Evolutionary conservation across 2,888 invertebrate genomes (phyloP), one percentile per base, ranked within the genome.

Genomic region (Drosophila antonietae): DNA sequence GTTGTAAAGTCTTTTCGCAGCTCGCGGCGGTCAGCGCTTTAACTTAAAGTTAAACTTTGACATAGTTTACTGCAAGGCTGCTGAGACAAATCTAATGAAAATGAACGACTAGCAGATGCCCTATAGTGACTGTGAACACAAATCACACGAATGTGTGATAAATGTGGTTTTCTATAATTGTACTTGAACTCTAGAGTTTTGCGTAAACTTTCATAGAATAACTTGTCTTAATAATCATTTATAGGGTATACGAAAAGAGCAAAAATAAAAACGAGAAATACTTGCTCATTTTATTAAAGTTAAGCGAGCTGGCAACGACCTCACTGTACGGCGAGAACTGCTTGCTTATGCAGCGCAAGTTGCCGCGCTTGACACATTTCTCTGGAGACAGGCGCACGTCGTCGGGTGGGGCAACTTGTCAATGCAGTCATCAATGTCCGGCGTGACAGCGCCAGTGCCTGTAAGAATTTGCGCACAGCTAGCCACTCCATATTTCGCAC

Each of bases 341-440:
- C 69, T 86, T 86, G 85, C 70, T 89, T 87, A 86, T 86, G 86
- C 86, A 87, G 73, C 88, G 79, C 89, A 82, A 87, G 89, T 84
- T 82, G 73, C 74, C 80, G 79, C 81, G 84, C 81, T 83, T 84
- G 84, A 84, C 84, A 84, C 88, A 84, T 86, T 84, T 86, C 84
- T 88, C 88, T 56, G 60, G 87, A 75, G 82, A 78, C 81, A 66
- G 70, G 33, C 55, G 75, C 80, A 80, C 31, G 49, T 59, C 79
- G 78, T 82, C 75, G 73, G 66, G 56, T 49, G 72, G 47, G 68
- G 79, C 72, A 80, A 83, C 83, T 87, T 89, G 86, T 89, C 86
- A 87, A 80, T 80, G 86, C 76, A 89, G 81, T 88, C 86, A 80
- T 87, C 86, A 87, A 87, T 87, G 89, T 83, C 74, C 76, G 74